Percentiles rank a stretch among this genome's conserved stretches.
These are phyloP conservation scores for Sinocyclocheilus anophthalmus DNA, from an alignment of 2,113 vertebrate genomes.

Conservation along the genomic window DNA sequence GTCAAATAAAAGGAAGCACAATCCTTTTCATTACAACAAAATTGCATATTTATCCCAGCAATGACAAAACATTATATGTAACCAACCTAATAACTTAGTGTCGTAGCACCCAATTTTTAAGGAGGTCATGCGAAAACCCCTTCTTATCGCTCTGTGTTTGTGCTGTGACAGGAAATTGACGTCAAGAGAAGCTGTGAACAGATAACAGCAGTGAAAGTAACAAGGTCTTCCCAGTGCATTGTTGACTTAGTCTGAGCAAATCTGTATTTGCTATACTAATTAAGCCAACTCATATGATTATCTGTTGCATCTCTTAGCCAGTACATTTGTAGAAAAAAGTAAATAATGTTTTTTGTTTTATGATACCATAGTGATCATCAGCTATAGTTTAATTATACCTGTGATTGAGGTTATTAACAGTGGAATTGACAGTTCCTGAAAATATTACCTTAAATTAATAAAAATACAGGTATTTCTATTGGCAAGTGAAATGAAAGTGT, in stretches of 20 bases:
- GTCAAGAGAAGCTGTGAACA: neutral
- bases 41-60: neutral
- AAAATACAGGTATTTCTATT: neutral
- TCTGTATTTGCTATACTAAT: neutral
- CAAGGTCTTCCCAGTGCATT: neutral
- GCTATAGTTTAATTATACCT: neutral
- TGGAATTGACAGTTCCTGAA: too few species aligned
- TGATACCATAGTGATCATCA: neutral
- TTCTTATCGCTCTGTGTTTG: neutral
- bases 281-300: neutral
- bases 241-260: neutral
- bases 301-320: neutral
- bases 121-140: neutral
- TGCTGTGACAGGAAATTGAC: neutral
- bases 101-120: neutral
- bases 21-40: neutral
- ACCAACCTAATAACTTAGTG: neutral
- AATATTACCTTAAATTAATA: neutral
- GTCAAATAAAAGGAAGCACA: neutral
- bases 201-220: neutral
- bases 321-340: neutral
- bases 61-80: neutral
- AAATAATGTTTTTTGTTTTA: neutral
- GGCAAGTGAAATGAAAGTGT: neutral
- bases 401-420: neutral